A percentile compares a stretch with the other conserved stretches of the same genome.
phyloP scores from a whole-genome alignment of 2,888 invertebrate genomes.

The Drosophila peninsularis region DNA sequence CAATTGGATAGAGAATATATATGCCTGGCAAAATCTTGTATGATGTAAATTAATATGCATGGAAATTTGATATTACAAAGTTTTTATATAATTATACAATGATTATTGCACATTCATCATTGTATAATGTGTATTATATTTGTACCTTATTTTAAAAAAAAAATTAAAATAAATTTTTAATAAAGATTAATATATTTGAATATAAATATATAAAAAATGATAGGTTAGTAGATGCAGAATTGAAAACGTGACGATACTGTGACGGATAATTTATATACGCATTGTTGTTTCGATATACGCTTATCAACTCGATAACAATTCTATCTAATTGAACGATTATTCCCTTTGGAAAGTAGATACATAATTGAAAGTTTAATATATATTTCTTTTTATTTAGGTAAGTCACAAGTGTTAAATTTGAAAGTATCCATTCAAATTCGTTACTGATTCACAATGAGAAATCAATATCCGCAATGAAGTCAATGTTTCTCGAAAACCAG shows the following conservation, averaged over 20 bases:
- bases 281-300: constrained; percentile 5
- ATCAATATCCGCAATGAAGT: not conserved
- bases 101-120: too few species aligned
- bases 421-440: constrained; percentile 1
- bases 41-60: too few species aligned
- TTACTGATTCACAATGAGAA: not conserved
- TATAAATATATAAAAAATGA: not conserved
- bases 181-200: too few species aligned
- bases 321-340: constrained; percentile 47
- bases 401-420: constrained; percentile 30
- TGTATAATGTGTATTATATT: too few species aligned
- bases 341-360: constrained; percentile 65
- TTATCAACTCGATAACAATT: constrained; percentile 28
- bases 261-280: constrained; percentile 6
- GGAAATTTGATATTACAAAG: too few species aligned
- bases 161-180: too few species aligned
- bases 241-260: constrained; percentile 11
- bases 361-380: constrained; percentile 72
- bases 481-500: not conserved
- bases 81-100: too few species aligned
- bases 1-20: too few species aligned
- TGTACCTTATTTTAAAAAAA: too few species aligned
- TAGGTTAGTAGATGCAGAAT: too few species aligned
- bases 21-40: too few species aligned
- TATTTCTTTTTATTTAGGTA: constrained; percentile 69